Conservation (phyloP, 2,797 vertebrate genomes). For the Petrocephalus sullivani region DNA sequence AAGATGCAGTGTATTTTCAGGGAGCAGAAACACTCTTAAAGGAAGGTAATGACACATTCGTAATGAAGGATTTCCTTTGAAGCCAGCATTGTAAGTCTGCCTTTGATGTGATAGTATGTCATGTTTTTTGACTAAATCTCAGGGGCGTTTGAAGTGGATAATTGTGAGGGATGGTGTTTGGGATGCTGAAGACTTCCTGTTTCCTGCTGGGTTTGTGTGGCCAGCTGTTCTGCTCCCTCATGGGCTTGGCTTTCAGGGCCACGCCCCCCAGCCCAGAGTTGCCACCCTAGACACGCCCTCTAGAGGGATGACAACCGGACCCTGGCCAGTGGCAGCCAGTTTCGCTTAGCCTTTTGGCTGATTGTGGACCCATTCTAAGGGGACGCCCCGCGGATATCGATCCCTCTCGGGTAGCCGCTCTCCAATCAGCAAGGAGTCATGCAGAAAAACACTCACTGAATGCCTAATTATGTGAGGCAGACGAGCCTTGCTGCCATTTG, state of each 20-base stretch:
- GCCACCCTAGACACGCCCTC: neutral
- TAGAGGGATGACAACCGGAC: neutral
- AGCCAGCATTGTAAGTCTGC: slow-evolving; percentile 2
- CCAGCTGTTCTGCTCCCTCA: neutral
- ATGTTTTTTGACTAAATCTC: slow-evolving; percentile 8
- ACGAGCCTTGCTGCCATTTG: neutral
- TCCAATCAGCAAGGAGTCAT: neutral
- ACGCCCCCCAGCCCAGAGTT: neutral
- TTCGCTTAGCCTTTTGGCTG: neutral
- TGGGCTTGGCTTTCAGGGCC: neutral
- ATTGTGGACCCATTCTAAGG: neutral
- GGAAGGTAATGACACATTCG: slow-evolving; percentile 13
- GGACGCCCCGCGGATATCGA: neutral
- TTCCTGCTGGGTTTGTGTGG: neutral
- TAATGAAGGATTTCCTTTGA: slow-evolving; percentile 17
- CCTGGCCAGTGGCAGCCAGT: neutral
- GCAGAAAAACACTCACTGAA: neutral
- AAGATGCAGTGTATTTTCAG: slow-evolving; percentile 27
- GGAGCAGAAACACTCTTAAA: slow-evolving; percentile 20
- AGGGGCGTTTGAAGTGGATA: neutral
- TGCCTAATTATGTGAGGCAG: neutral
- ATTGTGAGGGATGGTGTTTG: neutral
- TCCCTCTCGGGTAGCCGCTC: neutral
- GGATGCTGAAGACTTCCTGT: neutral
- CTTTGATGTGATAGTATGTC: slow-evolving; percentile 21